phyloP scores from a whole-genome alignment of 2,888 invertebrate species.

The Norana najaformis region DNA sequence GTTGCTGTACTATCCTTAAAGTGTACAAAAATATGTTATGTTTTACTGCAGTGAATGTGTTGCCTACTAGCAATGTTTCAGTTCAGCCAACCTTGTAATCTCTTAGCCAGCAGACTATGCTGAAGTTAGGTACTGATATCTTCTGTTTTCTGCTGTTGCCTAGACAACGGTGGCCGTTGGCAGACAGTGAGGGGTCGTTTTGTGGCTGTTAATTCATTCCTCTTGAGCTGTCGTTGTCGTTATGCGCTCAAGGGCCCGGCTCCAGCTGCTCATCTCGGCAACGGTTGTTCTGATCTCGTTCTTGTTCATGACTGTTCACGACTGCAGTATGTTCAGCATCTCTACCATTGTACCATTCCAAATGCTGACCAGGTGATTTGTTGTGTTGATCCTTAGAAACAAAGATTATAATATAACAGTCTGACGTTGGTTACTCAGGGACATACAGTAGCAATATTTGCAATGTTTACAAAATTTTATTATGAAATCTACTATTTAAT shows the following conservation, averaged over 20 bases:
- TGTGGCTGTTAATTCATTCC: constrained; percentile 76
- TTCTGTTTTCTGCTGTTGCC: neutral
- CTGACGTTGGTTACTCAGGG: too few relatives aligned
- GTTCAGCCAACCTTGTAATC: too few relatives aligned
- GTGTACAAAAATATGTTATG: neutral
- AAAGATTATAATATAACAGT: too few relatives aligned
- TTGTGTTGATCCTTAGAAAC: neutral
- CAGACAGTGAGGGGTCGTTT: constrained; percentile 70
- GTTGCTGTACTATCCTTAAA: too few relatives aligned
- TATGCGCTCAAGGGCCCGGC: constrained; percentile 78
- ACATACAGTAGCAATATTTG: too few relatives aligned
- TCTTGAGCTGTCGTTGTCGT: constrained; percentile 76
- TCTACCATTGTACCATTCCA: constrained; percentile 67
- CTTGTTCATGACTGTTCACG: constrained; percentile 74
- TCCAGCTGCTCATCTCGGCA: constrained; percentile 77
- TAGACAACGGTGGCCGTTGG: constrained; percentile 50
- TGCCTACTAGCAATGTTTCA: neutral
- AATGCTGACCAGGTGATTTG: constrained; percentile 70
- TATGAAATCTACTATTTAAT: too few relatives aligned
- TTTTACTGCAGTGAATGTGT: neutral
- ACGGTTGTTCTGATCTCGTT: constrained; percentile 78
- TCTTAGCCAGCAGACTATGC: too few relatives aligned
- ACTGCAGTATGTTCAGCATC: constrained; percentile 73
- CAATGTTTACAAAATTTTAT: too few relatives aligned
- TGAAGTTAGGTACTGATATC: neutral